A percentile compares a stretch with the other conserved stretches of the same genome.
Conservation (phyloP, 2,797 vertebrate genomes). For the Clarias fuscus region DNA sequence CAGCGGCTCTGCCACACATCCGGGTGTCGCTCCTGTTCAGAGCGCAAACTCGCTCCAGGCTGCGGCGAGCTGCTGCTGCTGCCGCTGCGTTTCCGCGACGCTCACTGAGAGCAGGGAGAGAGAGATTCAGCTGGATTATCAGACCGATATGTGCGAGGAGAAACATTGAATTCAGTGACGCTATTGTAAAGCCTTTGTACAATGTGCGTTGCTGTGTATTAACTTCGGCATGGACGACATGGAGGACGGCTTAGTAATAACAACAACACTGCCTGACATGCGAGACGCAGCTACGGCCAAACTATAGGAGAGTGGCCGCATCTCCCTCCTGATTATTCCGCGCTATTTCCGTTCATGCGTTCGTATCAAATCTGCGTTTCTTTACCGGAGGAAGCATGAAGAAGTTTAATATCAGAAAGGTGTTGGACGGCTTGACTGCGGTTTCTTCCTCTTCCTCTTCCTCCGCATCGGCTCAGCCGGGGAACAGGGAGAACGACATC, state of each 20-base stretch:
- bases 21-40: constrained; percentile 62
- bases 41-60: constrained; percentile 69
- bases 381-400: constrained; percentile 77
- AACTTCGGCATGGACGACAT: constrained; percentile 59
- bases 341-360: constrained; percentile 62
- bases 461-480: constrained; percentile 79
- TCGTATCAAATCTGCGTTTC: constrained; percentile 50
- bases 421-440: constrained; percentile 95
- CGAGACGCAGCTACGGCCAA: constrained; percentile 59
- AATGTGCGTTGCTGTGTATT: constrained; percentile 41
- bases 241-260: constrained; percentile 55
- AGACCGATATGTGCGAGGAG: constrained; percentile 12
- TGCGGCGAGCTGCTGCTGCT: constrained; percentile 59
- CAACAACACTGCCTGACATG: constrained; percentile 67
- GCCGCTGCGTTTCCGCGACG: constrained; percentile 74
- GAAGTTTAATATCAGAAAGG: constrained; percentile 99
- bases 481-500: constrained; percentile 86
- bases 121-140: constrained; percentile 57
- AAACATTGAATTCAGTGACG: not conserved
- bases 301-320: constrained; percentile 70
- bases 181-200: constrained; percentile 41
- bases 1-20: constrained; percentile 62
- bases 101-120: constrained; percentile 49
- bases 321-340: constrained; percentile 59
- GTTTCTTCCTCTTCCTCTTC: constrained; percentile 88